Evolutionary conservation across 2,888 invertebrate genomes (phyloP).

Genomic region (Drosophila bunnanda): DNA sequence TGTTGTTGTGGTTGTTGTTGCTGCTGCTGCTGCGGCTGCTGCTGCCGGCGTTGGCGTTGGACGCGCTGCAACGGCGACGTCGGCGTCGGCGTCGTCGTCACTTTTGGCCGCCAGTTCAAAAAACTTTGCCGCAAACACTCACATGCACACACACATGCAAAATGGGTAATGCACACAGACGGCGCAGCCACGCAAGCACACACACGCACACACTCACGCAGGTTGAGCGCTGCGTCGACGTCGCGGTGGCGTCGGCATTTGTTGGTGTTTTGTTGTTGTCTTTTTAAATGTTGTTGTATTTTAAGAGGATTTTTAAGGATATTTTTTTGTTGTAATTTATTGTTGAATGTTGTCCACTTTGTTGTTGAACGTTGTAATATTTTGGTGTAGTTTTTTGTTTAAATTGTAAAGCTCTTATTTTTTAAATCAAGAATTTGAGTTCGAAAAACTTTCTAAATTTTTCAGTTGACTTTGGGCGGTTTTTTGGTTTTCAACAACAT

Average conservation of each 20-base stretch:
- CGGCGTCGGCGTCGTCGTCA: slow-evolving; percentile 67
- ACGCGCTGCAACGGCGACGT: slow-evolving; percentile 59
- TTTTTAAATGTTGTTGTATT: slow-evolving; percentile 1
- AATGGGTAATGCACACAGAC: slow-evolving; percentile 32
- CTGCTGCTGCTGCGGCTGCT: slow-evolving; percentile 26
- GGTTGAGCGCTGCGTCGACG: slow-evolving; percentile 67
- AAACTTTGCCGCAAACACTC: slow-evolving; percentile 55
- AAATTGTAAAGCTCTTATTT: neutral
- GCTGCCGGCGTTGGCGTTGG: slow-evolving; percentile 54
- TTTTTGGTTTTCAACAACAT: neutral
- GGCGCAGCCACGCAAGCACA: slow-evolving; percentile 16
- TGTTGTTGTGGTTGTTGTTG: slow-evolving; percentile 44
- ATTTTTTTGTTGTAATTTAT: neutral
- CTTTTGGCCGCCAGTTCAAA: slow-evolving; percentile 78
- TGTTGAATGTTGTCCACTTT: slow-evolving; percentile 3
- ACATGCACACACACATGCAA: slow-evolving; percentile 59
- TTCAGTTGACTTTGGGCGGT: slow-evolving; percentile 1
- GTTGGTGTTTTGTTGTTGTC: slow-evolving; percentile 43
- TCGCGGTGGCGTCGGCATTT: slow-evolving; percentile 63
- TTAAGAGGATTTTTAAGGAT: neutral
- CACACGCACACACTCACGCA: slow-evolving; percentile 59
- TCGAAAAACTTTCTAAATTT: neutral
- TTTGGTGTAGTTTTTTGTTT: slow-evolving; percentile 16
- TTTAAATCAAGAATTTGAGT: neutral
- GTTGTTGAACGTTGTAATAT: slow-evolving; percentile 4